Conservation (phyloP, 2,888 invertebrate species). For the Conomelus anceps region DNA sequence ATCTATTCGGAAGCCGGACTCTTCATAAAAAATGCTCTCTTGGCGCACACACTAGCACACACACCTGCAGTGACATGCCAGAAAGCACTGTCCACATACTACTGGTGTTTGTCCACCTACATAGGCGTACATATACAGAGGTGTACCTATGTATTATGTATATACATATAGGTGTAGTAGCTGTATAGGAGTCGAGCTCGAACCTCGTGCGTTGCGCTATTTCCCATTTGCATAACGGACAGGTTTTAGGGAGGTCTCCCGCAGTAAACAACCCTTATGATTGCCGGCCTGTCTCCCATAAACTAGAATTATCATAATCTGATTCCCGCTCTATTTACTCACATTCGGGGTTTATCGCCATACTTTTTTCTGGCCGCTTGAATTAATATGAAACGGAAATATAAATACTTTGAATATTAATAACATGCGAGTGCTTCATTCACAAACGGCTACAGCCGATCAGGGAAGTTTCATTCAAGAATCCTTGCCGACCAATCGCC, state of each 20-base stretch:
- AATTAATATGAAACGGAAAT: neutral
- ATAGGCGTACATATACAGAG: neutral
- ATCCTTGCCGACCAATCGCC: neutral
- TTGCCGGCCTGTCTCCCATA: neutral
- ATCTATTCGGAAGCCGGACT: neutral
- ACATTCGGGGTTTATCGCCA: neutral
- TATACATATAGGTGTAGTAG: neutral
- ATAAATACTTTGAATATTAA: neutral
- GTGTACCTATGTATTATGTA: neutral
- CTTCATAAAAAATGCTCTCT: neutral
- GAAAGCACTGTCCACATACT: neutral
- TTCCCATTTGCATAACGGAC: slow-evolving; percentile 8
- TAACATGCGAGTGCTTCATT: neutral
- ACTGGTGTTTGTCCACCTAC: neutral
- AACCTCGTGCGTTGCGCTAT: neutral
- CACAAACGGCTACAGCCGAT: neutral
- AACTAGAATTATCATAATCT: slow-evolving; percentile 6
- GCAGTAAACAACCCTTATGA: slow-evolving; percentile 1
- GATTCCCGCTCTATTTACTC: slow-evolving; percentile 1
- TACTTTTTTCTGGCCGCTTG: neutral
- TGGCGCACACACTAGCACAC: neutral
- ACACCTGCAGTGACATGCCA: neutral
- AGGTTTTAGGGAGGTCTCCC: slow-evolving; percentile 13
- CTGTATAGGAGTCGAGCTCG: no score
- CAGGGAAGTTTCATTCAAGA: neutral